Evolutionary conservation across 2,888 invertebrate genomes (phyloP).

Genomic region (Pherbina coryleti): DNA sequence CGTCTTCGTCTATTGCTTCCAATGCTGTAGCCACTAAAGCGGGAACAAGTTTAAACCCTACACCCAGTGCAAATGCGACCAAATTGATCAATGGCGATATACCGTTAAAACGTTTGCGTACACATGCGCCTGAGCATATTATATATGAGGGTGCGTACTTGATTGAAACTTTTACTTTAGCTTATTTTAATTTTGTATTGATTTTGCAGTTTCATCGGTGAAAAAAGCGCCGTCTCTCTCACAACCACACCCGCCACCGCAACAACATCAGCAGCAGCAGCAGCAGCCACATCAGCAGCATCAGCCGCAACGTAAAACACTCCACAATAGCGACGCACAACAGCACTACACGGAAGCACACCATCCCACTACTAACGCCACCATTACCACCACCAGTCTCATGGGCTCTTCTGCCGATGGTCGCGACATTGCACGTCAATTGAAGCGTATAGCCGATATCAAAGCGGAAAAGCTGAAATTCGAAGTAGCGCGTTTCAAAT

Average conservation of each 20-base stretch:
- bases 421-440: conserved; percentile 62
- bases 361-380: conserved; percentile 36
- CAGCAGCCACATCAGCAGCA: conserved; percentile 35
- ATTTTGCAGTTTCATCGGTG: conserved; percentile 50
- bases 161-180: neutral
- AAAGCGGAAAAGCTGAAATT: conserved; percentile 66
- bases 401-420: conserved; percentile 53
- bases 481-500: conserved; percentile 68
- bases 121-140: conserved; percentile 59
- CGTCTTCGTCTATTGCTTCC: conserved; percentile 39
- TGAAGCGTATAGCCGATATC: conserved; percentile 67
- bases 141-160: conserved; percentile 59
- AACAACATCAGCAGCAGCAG: conserved; percentile 34
- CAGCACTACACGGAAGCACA: conserved; percentile 38
- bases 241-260: conserved; percentile 35
- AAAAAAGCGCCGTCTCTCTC: conserved; percentile 55
- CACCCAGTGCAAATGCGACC: conserved; percentile 49
- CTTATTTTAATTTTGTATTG: neutral
- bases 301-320: conserved; percentile 37
- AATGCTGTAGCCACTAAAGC: conserved; percentile 42
- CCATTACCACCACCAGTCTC: conserved; percentile 27
- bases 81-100: conserved; percentile 64
- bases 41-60: neutral
- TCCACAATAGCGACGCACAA: conserved; percentile 36
- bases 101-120: conserved; percentile 60